Evolutionary conservation across 2,113 vertebrate species (phyloP), one percentile per base, ranked within the genome.

Genomic region (Falcunculus frontatus): DNA sequence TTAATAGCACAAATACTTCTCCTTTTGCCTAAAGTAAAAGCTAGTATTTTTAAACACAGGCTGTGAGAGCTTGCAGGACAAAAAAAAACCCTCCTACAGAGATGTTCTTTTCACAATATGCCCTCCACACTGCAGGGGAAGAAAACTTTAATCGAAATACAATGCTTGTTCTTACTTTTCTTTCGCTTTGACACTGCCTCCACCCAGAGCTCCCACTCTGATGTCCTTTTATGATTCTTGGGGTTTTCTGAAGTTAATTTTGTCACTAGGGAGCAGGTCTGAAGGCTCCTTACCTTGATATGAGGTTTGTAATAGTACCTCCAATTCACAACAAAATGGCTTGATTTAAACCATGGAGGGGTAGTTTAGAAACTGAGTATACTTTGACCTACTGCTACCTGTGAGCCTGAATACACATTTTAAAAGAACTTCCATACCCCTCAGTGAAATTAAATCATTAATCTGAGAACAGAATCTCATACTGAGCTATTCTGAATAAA

Each of bases 101-200:
- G 85, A 89, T 52, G 27, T 81, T 96, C 91, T 97, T 95, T 92
- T 93, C 21, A 89, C 69, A 88, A 88, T 72, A 92, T 90, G 76
- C 84, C 88, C 76, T 90, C 83, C 62, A 53, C 18, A 0, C 80
- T 94, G 52, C 91, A 96, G 69, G 62, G 33, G 57, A 91, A 95
- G 77, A 62, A 89, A 93, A 94, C 79, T 93, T 96, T 95, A 94
- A 93, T 94, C 79, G 75, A 93, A 96, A 82, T 68, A 88, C 59
- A 93, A 37, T 79, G n/a, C 21, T 90, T 0, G 0, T 56, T 76
- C 92, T 87, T 89, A 55, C 67, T 95, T 84, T 92, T 37, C 83
- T 83, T 89, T 95, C 56, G 46, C 75, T 92, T 86, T 94, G 86
- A 68, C 70, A 29, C 42, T 91, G 67, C 63, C 76, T 83, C 62